A percentile compares a stretch with the other conserved stretches of the same genome.
These are phyloP conservation scores for Fragum sueziense DNA, from an alignment of 2,888 invertebrate species.

Conservation along the genomic window DNA sequence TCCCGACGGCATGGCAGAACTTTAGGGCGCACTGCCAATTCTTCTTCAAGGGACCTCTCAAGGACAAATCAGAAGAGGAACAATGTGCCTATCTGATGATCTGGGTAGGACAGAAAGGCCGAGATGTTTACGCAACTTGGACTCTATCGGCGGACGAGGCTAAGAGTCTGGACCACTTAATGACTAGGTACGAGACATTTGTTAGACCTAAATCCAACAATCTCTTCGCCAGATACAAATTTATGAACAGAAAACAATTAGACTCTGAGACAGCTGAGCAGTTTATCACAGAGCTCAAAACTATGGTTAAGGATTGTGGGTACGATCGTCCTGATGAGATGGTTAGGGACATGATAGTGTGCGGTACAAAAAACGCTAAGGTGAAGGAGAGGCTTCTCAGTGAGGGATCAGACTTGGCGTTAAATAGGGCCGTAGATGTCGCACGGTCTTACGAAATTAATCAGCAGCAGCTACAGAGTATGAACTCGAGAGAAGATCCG, in stretches of 20 bases:
- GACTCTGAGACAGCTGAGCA: constrained; percentile 47
- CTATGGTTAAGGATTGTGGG: constrained; percentile 49
- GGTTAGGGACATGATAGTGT: constrained; percentile 54
- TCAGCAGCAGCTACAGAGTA: constrained; percentile 9
- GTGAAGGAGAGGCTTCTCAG: constrained; percentile 48
- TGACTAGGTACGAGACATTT: constrained; percentile 30
- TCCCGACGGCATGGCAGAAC: constrained; percentile 39
- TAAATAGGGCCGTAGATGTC: too few species aligned
- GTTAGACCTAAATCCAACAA: constrained; percentile 47
- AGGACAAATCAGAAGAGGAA: constrained; percentile 30
- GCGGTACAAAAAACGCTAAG: constrained; percentile 34
- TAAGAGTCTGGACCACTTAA: constrained; percentile 29
- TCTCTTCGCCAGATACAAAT: constrained; percentile 52
- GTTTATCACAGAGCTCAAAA: constrained; percentile 54
- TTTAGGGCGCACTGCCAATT: constrained; percentile 46
- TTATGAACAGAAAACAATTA: constrained; percentile 40
- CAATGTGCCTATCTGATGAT: constrained; percentile 51
- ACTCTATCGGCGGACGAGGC: constrained; percentile 30
- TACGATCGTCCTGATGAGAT: constrained; percentile 48
- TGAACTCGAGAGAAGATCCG: constrained; percentile 34
- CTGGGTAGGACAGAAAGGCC: constrained; percentile 55
- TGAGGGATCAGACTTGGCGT: too few species aligned
- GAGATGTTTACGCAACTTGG: constrained; percentile 47
- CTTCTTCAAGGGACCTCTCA: constrained; percentile 54
- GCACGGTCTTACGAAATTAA: constrained; percentile 33